Evolutionary conservation across 2,888 invertebrate genomes (phyloP), one percentile per base, ranked within the genome.

Genomic region (Gortyna flavago): DNA sequence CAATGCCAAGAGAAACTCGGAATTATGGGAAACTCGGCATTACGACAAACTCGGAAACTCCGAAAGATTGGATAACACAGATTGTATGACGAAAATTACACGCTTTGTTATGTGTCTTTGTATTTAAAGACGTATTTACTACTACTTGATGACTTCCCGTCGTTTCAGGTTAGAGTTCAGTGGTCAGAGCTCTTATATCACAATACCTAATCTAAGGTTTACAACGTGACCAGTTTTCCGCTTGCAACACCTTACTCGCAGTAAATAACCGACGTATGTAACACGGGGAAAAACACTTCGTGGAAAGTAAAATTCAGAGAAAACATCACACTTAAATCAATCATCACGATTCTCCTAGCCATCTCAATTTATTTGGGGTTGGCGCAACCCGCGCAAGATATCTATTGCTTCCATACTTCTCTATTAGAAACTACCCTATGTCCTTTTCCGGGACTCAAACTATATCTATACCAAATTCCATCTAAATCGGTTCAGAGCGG

Each of bases 141-240:
- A 66, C 64, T 76, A 44, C 62, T 73, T 83, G 62, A 72, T 71
- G 48, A 51, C 75, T 80, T 82, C 70, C 81, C 74, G 74, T 66
- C 67, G 38, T 80, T 84, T 82, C 32, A 71, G 79, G 72, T 79
- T 69, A 85, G n/a, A 82, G 83, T 75, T 81, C 83, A 79, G n/a
- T 44, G 67, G 82, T 69, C 70, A 73, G 21, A 54, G 41, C 62
- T 74, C 76, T 80, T 77, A 72, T 78, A 66, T 79, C 67, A 76
- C 67, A 62, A 64, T 48, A 81, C 35, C 54, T 67, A 41, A 71
- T 71, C 73, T 77, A 11, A 57, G 32, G 16, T 38, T 57, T 54
- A 71, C 51, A 68, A 75, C 67, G 70, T 75, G 79, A 73, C 65
- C 29, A 51, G 69, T 84, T 77, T 85, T 69, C 74, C 69, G 38